phyloP scores from a whole-genome alignment of 53 echinoderm and acorn worm species.

The Patiria pectinifera region DNA sequence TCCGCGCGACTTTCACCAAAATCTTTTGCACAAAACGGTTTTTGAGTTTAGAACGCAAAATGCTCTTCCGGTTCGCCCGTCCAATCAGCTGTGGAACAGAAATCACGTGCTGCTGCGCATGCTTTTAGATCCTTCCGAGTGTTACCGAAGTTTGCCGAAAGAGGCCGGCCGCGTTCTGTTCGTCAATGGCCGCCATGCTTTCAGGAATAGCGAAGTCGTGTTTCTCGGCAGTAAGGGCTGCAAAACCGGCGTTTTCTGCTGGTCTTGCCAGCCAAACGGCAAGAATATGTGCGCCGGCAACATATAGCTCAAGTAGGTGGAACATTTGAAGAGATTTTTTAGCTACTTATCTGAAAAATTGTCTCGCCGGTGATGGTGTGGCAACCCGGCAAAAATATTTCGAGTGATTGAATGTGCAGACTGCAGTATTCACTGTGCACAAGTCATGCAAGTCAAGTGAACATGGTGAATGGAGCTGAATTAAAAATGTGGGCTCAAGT shows the following conservation, averaged over 20 bases:
- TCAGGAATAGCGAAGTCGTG: constrained; percentile 81
- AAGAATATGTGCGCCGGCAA: constrained; percentile 81
- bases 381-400: neutral
- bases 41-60: constrained; percentile 56
- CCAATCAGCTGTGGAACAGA: constrained; percentile 59
- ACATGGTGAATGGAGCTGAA: no score
- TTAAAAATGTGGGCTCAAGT: no score
- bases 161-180: constrained; percentile 46
- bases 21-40: neutral
- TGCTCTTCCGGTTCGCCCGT: constrained; percentile 47
- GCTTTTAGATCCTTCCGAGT: constrained; percentile 34
- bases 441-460: no score
- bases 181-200: constrained; percentile 87
- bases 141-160: constrained; percentile 57
- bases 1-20: neutral
- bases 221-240: constrained; percentile 91
- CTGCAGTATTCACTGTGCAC: no score
- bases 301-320: constrained; percentile 85
- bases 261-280: constrained; percentile 81
- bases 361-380: neutral
- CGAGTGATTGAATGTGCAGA: no score
- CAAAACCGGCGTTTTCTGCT: constrained; percentile 82
- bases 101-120: constrained; percentile 59
- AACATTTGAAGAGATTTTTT: neutral
- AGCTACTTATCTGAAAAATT: constrained; percentile 10